Conservation (phyloP, 2,797 vertebrate species). For the Premnoplex brunnescens region DNA sequence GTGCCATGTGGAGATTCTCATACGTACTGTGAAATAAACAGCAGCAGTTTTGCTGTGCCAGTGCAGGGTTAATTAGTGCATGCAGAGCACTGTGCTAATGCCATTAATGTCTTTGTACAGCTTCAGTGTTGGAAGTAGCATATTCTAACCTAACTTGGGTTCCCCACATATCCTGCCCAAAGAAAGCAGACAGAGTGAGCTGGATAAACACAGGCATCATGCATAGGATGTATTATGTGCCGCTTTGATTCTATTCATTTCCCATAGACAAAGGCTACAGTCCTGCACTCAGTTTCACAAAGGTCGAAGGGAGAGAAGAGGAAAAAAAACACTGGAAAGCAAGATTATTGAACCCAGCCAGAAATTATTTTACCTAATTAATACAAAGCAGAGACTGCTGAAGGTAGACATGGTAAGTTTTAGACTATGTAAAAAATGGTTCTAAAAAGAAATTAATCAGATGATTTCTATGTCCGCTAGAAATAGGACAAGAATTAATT, state of each 20-base stretch:
- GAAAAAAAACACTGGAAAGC: not conserved
- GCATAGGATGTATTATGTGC: not conserved
- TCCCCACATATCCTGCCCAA: not conserved
- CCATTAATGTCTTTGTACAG: not conserved
- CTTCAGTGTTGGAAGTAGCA: not conserved
- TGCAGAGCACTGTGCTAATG: not conserved
- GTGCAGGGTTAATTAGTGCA: slow-evolving; percentile 34
- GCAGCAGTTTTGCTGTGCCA: not conserved
- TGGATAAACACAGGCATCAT: not conserved
- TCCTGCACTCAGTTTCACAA: not conserved
- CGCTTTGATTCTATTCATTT: not conserved
- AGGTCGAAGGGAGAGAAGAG: not conserved
- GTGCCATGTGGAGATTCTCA: not conserved
- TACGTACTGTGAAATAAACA: not conserved
- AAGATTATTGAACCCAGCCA: not conserved
- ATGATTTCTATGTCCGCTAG: not conserved
- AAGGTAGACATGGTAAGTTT: not conserved
- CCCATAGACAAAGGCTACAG: not conserved
- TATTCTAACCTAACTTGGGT: not conserved
- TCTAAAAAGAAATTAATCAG: not conserved
- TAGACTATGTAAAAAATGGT: not conserved
- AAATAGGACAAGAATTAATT: not conserved
- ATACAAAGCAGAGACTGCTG: not conserved
- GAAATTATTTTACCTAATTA: not conserved
- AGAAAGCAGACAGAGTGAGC: not conserved